phyloP scores from a whole-genome alignment of 2,888 invertebrate genomes.

The Graphium colonna region DNA sequence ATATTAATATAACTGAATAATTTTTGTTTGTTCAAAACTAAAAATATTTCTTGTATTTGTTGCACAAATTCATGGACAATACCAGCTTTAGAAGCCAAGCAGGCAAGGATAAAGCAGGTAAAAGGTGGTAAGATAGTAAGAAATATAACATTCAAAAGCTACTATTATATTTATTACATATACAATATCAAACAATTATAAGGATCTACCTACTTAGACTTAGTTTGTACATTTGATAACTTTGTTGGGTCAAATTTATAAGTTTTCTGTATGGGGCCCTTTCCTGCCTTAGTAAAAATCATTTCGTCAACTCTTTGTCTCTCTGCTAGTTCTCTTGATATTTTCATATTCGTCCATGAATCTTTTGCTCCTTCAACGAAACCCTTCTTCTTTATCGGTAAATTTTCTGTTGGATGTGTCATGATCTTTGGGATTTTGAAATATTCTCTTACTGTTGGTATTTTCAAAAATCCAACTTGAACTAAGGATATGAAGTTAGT shows the following conservation, averaged over 20 bases:
- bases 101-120: no score
- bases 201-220: constrained; percentile 66
- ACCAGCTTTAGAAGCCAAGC: no score
- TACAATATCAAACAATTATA: constrained; percentile 32
- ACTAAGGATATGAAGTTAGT: constrained; percentile 91
- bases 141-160: no score
- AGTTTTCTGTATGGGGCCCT: constrained; percentile 92
- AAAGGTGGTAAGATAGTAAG: no score
- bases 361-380: constrained; percentile 90
- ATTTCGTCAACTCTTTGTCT: constrained; percentile 87
- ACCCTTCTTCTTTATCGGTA: constrained; percentile 86
- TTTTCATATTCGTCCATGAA: constrained; percentile 90
- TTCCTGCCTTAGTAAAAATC: constrained; percentile 90
- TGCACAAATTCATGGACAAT: no score
- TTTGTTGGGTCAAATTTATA: constrained; percentile 92
- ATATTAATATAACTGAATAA: no score
- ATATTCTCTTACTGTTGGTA: constrained; percentile 85
- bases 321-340: constrained; percentile 87
- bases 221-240: constrained; percentile 72
- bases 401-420: constrained; percentile 74
- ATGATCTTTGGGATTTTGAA: constrained; percentile 86
- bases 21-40: no score
- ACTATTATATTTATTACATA: constrained; percentile 35
- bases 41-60: no score
- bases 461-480: constrained; percentile 88